Evolutionary conservation across 1,140 invertebrate genomes (phyloP).

Genomic region (Drosophila suzukii): DNA sequence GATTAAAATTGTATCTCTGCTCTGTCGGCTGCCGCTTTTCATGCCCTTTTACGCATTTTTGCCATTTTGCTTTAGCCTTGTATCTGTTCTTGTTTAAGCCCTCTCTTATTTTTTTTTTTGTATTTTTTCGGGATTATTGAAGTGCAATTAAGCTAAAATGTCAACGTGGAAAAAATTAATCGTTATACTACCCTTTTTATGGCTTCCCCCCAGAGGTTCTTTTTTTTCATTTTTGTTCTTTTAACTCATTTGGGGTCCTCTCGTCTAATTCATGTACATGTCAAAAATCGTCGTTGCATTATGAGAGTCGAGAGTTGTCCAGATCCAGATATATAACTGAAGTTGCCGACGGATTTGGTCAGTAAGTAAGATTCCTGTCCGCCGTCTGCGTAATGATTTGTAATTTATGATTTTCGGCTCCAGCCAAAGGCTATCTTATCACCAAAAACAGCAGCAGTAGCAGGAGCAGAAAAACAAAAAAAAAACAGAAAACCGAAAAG

Average conservation of each 20-base stretch:
- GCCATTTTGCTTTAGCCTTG: constrained; percentile 61
- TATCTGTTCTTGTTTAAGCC: constrained; percentile 50
- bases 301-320: constrained; percentile 37
- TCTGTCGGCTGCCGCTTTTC: constrained; percentile 76
- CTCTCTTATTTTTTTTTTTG: constrained; percentile 23
- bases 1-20: constrained; percentile 79
- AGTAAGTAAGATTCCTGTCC: constrained; percentile 27
- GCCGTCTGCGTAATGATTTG: constrained; percentile 71
- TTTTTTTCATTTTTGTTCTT: constrained; percentile 38
- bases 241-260: constrained; percentile 61
- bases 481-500: not conserved
- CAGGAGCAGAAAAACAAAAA: constrained; percentile 16
- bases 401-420: constrained; percentile 77
- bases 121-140: constrained; percentile 83
- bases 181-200: constrained; percentile 83
- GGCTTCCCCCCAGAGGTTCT: constrained; percentile 50
- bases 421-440: constrained; percentile 76
- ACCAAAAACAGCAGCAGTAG: constrained; percentile 28
- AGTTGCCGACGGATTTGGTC: constrained; percentile 46
- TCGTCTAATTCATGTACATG: constrained; percentile 82
- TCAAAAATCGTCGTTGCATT: constrained; percentile 68
- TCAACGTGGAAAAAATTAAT: constrained; percentile 83
- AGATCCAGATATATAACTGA: constrained; percentile 22
- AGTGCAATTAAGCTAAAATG: constrained; percentile 84
- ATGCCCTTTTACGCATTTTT: constrained; percentile 83